A percentile compares a stretch with the other conserved stretches of the same genome.
phyloP scores from a whole-genome alignment of 2,888 invertebrate species.

The Eustalomyia histrio region DNA sequence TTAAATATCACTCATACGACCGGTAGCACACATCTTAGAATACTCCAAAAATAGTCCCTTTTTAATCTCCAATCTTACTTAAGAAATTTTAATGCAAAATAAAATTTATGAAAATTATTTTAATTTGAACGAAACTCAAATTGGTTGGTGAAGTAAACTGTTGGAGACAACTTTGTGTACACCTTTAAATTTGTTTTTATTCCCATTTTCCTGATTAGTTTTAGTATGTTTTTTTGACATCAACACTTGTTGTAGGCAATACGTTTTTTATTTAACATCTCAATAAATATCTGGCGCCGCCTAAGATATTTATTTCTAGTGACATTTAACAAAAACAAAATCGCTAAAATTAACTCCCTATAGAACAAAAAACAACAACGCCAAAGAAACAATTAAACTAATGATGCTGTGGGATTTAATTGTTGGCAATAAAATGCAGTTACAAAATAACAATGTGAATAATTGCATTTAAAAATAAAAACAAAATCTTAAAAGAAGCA shows the following conservation, averaged over 20 bases:
- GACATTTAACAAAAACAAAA: constrained; percentile 44
- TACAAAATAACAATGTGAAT: constrained; percentile 15
- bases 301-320: constrained; percentile 38
- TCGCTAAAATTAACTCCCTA: constrained; percentile 6
- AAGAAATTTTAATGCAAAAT: no score
- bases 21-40: no score
- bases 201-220: neutral
- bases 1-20: no score
- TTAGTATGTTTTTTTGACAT: neutral
- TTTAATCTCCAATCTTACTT: no score
- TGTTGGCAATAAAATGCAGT: constrained; percentile 48
- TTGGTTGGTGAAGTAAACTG: no score
- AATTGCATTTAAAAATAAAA: constrained; percentile 20
- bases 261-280: neutral
- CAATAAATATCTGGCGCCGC: constrained; percentile 40
- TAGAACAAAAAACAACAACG: constrained; percentile 3
- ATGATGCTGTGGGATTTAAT: constrained; percentile 57
- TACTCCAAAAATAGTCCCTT: no score
- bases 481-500: no score
- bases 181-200: no score
- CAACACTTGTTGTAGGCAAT: neutral
- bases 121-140: no score
- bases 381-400: constrained; percentile 46
- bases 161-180: no score
- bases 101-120: no score